phyloP scores from a whole-genome alignment of 2,113 vertebrate genomes.

The Donacobius atricapilla region DNA sequence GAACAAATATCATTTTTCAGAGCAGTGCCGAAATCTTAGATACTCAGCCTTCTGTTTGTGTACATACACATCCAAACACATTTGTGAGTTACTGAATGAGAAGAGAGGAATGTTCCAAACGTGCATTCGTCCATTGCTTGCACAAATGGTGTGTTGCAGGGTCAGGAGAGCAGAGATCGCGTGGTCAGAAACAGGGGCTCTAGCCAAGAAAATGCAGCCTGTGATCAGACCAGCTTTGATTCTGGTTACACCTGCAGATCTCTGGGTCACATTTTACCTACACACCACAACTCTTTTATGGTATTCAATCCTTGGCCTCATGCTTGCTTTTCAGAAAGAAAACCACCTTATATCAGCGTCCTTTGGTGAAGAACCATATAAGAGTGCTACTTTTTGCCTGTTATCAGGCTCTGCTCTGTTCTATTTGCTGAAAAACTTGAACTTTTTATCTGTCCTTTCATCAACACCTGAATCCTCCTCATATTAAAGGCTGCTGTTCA shows the following conservation, averaged over 20 bases:
- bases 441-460: not conserved
- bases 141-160: not conserved
- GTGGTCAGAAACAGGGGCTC: not conserved
- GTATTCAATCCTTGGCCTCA: not conserved
- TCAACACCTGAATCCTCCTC: not conserved
- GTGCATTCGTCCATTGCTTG: accelerated
- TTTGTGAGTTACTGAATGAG: not conserved
- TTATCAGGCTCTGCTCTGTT: not conserved
- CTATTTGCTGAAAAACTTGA: not conserved
- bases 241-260: not conserved
- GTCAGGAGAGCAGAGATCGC: not conserved
- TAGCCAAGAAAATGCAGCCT: not conserved
- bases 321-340: not conserved
- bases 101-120: not conserved
- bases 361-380: not conserved
- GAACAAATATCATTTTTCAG: not conserved
- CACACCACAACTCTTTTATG: not conserved
- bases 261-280: not conserved
- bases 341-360: not conserved
- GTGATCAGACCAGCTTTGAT: not conserved
- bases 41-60: not conserved
- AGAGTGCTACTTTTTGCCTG: not conserved
- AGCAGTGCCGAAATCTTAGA: not conserved
- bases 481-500: not conserved
- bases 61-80: not conserved